Evolutionary conservation across 2,888 invertebrate genomes (phyloP).

Genomic region (Cheilosia impressa): DNA sequence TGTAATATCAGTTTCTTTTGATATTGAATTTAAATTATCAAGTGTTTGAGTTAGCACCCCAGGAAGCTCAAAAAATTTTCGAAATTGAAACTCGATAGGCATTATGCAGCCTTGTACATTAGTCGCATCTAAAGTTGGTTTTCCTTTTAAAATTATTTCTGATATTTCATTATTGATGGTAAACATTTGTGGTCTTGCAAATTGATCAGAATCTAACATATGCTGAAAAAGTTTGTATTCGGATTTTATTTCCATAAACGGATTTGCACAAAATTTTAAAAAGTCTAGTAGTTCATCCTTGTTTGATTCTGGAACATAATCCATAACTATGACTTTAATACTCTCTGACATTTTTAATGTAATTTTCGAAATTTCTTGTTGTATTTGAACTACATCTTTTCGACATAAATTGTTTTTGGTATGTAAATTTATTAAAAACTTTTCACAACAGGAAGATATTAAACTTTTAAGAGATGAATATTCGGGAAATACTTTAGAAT

Average conservation of each 20-base stretch:
- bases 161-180: slow-evolving; percentile 58
- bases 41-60: no score
- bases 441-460: background rate
- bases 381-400: slow-evolving; percentile 5
- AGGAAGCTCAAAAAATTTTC: slow-evolving; percentile 65
- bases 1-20: slow-evolving; percentile 15
- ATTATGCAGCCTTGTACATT: slow-evolving; percentile 56
- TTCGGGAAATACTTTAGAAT: background rate
- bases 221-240: slow-evolving; percentile 25
- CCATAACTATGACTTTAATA: slow-evolving; percentile 5
- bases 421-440: slow-evolving; percentile 25
- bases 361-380: slow-evolving; percentile 9
- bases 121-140: slow-evolving; percentile 50
- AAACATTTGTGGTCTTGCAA: slow-evolving; percentile 43
- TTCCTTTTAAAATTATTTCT: slow-evolving; percentile 48
- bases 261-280: slow-evolving; percentile 20
- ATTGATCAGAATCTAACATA: slow-evolving; percentile 10
- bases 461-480: background rate
- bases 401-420: slow-evolving; percentile 8
- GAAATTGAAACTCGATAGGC: slow-evolving; percentile 48
- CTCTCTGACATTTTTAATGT: slow-evolving; percentile 16
- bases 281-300: slow-evolving; percentile 10
- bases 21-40: slow-evolving; percentile 42
- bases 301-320: slow-evolving; percentile 21
- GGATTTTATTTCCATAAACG: slow-evolving; percentile 25